Evolutionary conservation across 2,888 invertebrate species (phyloP).

Genomic region (Leptinotarsa haldemani): DNA sequence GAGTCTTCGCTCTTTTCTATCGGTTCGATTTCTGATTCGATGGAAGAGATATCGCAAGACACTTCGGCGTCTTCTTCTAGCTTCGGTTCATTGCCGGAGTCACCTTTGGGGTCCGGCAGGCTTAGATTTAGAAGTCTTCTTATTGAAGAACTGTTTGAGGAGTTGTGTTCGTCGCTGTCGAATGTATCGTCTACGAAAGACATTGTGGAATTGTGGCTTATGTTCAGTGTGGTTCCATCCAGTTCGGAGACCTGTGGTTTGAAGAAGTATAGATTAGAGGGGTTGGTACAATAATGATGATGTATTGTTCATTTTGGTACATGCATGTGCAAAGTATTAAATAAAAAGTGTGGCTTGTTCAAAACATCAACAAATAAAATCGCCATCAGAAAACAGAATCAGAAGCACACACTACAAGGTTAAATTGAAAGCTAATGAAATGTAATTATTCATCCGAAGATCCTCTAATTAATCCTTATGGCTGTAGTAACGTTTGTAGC

Average conservation of each 20-base stretch:
- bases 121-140: conserved; percentile 45
- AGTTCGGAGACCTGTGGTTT: conserved; percentile 41
- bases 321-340: too few species aligned
- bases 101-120: conserved; percentile 56
- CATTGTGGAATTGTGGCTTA: conserved; percentile 40
- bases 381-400: too few species aligned
- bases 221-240: conserved; percentile 44
- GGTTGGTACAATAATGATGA: too few species aligned
- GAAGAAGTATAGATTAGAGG: too few species aligned
- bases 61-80: neutral
- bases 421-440: too few species aligned
- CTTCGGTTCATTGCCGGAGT: conserved; percentile 26
- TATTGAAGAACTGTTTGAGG: conserved; percentile 31
- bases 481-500: too few species aligned
- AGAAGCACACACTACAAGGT: too few species aligned
- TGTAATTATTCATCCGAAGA: too few species aligned
- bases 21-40: neutral
- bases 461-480: too few species aligned
- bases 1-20: neutral
- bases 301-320: too few species aligned
- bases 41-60: neutral
- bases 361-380: too few species aligned
- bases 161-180: conserved; percentile 37
- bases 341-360: too few species aligned
- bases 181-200: conserved; percentile 43